Evolutionary conservation across 2,113 vertebrate genomes (phyloP).

Genomic region (Genyomyrus donnyi): DNA sequence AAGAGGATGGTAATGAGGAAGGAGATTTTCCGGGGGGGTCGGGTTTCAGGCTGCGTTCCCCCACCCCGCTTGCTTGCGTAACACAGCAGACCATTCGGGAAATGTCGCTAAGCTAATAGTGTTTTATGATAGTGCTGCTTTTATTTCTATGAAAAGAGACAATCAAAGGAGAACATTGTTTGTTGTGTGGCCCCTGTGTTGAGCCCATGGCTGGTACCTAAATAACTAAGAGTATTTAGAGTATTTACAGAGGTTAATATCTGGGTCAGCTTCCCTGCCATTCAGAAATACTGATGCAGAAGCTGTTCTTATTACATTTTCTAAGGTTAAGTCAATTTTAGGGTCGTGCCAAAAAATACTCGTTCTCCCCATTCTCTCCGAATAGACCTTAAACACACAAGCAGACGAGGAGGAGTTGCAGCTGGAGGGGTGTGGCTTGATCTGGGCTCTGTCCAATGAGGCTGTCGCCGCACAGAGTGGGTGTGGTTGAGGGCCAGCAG

Average conservation of each 20-base stretch:
- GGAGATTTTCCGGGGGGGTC: not conserved
- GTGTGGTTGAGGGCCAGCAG: not conserved
- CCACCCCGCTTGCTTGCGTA: not conserved
- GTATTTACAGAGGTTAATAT: not conserved
- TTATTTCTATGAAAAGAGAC: not conserved
- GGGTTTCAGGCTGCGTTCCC: not conserved
- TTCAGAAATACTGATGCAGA: not conserved
- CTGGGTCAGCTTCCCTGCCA: not conserved
- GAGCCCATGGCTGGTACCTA: not conserved
- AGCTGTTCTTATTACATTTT: not conserved
- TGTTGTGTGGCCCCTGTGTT: not conserved
- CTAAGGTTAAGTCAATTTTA: not conserved
- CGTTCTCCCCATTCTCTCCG: not conserved
- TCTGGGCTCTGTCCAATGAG: not conserved
- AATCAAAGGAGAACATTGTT: not conserved
- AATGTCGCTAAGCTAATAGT: not conserved
- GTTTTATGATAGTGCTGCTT: not conserved
- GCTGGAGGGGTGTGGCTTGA: not conserved
- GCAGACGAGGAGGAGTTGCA: not conserved
- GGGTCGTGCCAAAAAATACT: not conserved
- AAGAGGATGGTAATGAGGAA: not conserved
- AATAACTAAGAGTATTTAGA: not conserved
- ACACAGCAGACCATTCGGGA: not conserved
- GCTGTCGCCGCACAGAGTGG: not conserved
- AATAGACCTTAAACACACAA: not conserved